Base-by-base conservation (phyloP, 2,113 vertebrate genomes). In the western clawed frog (Xenopus tropicalis) region DNA sequence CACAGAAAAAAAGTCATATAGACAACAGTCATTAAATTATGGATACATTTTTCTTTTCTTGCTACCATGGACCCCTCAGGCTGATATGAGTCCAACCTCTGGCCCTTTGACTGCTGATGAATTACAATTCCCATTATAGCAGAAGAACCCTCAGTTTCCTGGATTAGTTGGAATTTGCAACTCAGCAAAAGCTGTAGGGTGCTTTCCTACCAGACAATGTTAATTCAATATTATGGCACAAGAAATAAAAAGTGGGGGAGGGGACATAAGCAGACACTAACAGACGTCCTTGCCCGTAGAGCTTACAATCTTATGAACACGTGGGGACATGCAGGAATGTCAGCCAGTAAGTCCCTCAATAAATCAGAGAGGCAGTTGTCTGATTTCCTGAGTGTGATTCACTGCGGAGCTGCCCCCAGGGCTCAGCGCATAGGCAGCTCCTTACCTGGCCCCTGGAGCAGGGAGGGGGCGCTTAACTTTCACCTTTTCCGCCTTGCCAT, bases 401-500 rank as follows among this genome's bases (percentile, higher is more conserved):
- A 22, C 19, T 22, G 3, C n/a, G 24, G 48, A 23, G 17, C 43
- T 37, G 42, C 63, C 42, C 22, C 8, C 5, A 24, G 66, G 59
- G 56, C 46, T 43, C 46, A 23, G 52, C 52, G n/a, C 52, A n/a
- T 13, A 37, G 14, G 17, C 21, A 19, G 20, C 20, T 61, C 37
- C 21, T 29, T 69, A 56, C 77, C 70, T 57, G 64, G 46, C 76
- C 54, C 65, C 61, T 70, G 61, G 10, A 61, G 29, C 16, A 37
- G 22, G 59, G 7, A 42, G 51, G 65, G 65, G 25, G 48, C 77
- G 78, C 62, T 25, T 25, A 22, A 37, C 29, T 37, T 37, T 37
- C 29, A 37, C 29, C 29, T 37, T 13, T 14, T 17, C 42, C 44
- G 44, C 46, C 46, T 13, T 48, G 12, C 46, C 46, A 13, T 48